Conservation (phyloP, 2,888 invertebrate genomes). For the Heliconius hortense region DNA sequence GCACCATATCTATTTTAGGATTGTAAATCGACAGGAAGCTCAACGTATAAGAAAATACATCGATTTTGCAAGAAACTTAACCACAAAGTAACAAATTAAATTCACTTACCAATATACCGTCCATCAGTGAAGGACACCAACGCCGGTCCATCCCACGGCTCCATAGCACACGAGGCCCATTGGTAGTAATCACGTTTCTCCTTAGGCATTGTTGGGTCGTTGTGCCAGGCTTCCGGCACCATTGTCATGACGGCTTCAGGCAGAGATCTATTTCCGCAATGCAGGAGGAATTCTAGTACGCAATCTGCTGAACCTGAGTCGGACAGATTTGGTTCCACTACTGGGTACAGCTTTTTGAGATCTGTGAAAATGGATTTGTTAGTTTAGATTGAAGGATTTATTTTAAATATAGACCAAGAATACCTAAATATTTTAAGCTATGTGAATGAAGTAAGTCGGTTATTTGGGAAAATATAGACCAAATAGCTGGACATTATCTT, state of each 20-base stretch:
- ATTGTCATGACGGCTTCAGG: slow-evolving; percentile 99
- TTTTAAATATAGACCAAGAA: too few relatives aligned
- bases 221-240: slow-evolving; percentile 99
- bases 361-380: slow-evolving; percentile 59
- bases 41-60: not conserved
- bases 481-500: too few relatives aligned
- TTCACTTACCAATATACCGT: slow-evolving; percentile 90
- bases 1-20: too few relatives aligned
- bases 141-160: slow-evolving; percentile 99
- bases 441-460: too few relatives aligned
- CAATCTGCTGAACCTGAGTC: slow-evolving; percentile 99
- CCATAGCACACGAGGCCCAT: slow-evolving; percentile 99
- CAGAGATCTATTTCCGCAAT: slow-evolving; percentile 94
- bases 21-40: not conserved
- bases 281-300: slow-evolving; percentile 97
- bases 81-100: not conserved
- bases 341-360: slow-evolving; percentile 95
- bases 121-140: slow-evolving; percentile 99
- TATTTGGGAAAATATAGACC: too few relatives aligned
- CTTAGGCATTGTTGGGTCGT: slow-evolving; percentile 94
- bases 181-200: slow-evolving; percentile 98
- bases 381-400: too few relatives aligned
- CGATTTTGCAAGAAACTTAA: not conserved
- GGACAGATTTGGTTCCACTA: slow-evolving; percentile 98
- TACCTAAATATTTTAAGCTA: too few relatives aligned